Evolutionary conservation across 2,797 vertebrate species (phyloP).

Genomic region (Mormyrops attenuatus): DNA sequence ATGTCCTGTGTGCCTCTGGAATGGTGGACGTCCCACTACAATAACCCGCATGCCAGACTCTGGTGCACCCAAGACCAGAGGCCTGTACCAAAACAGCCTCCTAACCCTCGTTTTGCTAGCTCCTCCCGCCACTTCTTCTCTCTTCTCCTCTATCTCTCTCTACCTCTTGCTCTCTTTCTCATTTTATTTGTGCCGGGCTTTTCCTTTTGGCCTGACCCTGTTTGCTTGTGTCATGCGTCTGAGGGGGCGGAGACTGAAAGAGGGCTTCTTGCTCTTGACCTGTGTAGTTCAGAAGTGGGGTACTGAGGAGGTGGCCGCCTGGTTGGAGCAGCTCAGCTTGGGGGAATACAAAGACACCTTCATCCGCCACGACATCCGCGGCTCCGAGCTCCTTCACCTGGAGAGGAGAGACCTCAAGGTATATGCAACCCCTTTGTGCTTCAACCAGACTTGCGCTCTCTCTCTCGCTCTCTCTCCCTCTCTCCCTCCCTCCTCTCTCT

Average conservation of each 20-base stretch:
- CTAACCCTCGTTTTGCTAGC: slow-evolving; percentile 66
- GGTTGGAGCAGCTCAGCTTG: slow-evolving; percentile 98
- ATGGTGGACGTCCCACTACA: slow-evolving; percentile 45
- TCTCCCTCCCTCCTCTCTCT: slow-evolving; percentile 33
- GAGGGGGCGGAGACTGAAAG: slow-evolving; percentile 77
- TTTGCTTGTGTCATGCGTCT: slow-evolving; percentile 74
- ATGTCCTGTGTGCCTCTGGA: slow-evolving; percentile 47
- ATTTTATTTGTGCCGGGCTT: slow-evolving; percentile 25
- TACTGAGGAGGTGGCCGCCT: slow-evolving; percentile 98
- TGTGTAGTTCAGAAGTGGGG: slow-evolving; percentile 99
- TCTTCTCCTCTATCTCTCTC: slow-evolving; percentile 47
- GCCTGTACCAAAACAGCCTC: slow-evolving; percentile 37
- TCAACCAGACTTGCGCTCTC: slow-evolving; percentile 41
- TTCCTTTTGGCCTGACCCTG: slow-evolving; percentile 62
- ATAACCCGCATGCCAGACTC: slow-evolving; percentile 69
- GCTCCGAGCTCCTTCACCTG: slow-evolving; percentile 97
- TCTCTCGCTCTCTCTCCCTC: slow-evolving; percentile 37
- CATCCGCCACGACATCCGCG: slow-evolving; percentile 96
- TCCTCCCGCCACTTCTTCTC: slow-evolving; percentile 63
- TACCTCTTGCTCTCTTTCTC: background rate
- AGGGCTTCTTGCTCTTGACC: slow-evolving; percentile 87
- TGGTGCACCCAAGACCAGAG: slow-evolving; percentile 35
- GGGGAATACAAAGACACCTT: slow-evolving; percentile 99
- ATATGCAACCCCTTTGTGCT: slow-evolving; percentile 64
- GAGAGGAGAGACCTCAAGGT: slow-evolving; percentile 99